Evolutionary conservation across 2,113 vertebrate genomes (phyloP).

Genomic region (Embiotoca jacksoni): DNA sequence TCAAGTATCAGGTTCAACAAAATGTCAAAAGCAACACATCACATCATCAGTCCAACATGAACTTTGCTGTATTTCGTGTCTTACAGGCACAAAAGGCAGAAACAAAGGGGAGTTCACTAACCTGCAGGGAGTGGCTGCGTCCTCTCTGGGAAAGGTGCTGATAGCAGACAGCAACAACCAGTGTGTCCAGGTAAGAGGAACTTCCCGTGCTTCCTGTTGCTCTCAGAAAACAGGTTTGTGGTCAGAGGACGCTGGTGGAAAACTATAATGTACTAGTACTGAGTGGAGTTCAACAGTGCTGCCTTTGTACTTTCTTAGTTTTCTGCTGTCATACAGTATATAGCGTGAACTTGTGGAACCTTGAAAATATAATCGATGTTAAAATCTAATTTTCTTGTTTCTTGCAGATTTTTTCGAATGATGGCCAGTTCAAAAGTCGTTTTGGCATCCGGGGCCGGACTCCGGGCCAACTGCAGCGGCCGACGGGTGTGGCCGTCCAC

Average conservation of each 20-base stretch:
- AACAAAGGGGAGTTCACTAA: constrained; percentile 99
- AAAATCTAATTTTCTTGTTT: background rate
- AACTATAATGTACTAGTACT: background rate
- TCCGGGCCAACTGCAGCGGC: constrained; percentile 94
- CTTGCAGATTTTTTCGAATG: constrained; percentile 95
- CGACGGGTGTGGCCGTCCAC: constrained; percentile 95
- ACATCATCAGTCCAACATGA: background rate
- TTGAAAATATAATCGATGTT: background rate
- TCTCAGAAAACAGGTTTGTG: background rate
- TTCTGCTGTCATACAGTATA: too few species aligned
- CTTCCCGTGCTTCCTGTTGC: background rate
- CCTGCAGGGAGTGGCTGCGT: constrained; percentile 96
- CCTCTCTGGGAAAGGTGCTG: constrained; percentile 91
- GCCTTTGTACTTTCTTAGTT: background rate
- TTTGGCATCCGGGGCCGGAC: constrained; percentile 95
- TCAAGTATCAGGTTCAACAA: too few species aligned
- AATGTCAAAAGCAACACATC: background rate
- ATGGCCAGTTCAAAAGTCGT: constrained; percentile 95
- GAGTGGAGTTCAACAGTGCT: background rate
- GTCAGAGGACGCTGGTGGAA: background rate
- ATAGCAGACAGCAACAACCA: constrained; percentile 99
- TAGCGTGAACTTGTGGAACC: too few species aligned
- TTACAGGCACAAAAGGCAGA: constrained; percentile 95
- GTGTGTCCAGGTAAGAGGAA: constrained; percentile 92
- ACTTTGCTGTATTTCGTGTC: constrained; percentile 13